Base-by-base conservation (phyloP, 2,113 vertebrate genomes). In the Macheiramphus alcinus region DNA sequence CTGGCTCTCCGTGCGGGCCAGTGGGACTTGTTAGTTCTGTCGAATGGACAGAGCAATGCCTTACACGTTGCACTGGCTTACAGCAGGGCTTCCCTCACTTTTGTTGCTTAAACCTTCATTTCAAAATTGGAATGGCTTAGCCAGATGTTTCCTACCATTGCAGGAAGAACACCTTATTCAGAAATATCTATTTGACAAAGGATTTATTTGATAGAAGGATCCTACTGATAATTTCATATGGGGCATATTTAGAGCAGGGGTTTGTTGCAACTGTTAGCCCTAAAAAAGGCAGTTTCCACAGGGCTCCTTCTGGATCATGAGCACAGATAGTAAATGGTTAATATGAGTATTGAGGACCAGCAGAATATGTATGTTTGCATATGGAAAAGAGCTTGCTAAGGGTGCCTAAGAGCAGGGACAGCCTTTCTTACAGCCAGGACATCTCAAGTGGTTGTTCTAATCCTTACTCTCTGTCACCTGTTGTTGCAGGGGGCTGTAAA, bases 1-100 rank as follows among this genome's bases (percentile, higher is more conserved):
- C 59, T 75, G 10, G 5, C 27, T 86, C 19, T 80, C 20, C 0
- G 0, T 70, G 58, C 0, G 2, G 25, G 21, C 38, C 4, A 16
- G 10, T 34, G 84, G 32, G 50, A 4, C 25, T 62, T 70, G 31
- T 23, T 29, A 32, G 34, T 34, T 45, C 42, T 67, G 65, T 70
- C 2, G 3, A 75, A 67, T 1, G 2, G 36, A 36, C 6, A 32
- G 52, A 86, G 19, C 21, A 76, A 16, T n/a, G 15, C 5, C 23
- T 56, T 43, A 29, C 1, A 3, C 20, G 9, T 45, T 68, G 9
- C 43, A 31, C 12, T 43, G 40, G 8, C 32, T 82, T 65, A 23
- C 17, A 55, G 56, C 10, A 78, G 34, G 29, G 3, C 16, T 73
- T 86, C 11, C 13, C 55, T 84, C 38, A 13, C 3, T 76, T 84